Base-by-base conservation (phyloP, 2,888 invertebrate genomes). In the Chaitophorus viminalis region DNA sequence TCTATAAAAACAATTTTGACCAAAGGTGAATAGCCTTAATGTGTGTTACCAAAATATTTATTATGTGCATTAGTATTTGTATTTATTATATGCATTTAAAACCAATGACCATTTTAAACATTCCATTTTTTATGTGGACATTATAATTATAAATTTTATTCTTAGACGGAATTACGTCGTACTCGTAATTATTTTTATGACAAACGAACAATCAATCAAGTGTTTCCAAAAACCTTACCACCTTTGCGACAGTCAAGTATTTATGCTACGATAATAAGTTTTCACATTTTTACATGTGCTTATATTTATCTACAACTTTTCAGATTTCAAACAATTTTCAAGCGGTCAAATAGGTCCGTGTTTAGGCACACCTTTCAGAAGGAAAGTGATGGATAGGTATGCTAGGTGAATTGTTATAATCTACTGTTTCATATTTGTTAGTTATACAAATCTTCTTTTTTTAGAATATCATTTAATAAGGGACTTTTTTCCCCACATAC, bases 271-370 rank as follows among this genome's bases (percentile, higher is more conserved):
- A 52, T 18, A 81, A 46, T 82, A 46, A 68, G 1, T 81, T 39
- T 81, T 29, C 39, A 21, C 18, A 21, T 83, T 8, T 60, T 60
- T 65, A 52, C 29, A 76, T 29, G n/a, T 46, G n/a, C 60, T 25
- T 68, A 65, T 75, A 18, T 83, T 83, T 76, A 31, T 76, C 65
- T 76, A 25, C 25, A 68, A 36, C 39, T 76, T 87, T 87, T 79
- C 86, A 87, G 86, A 78, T 87, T 86, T 86, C 54, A 86, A 86
- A 86, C 86, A 72, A 86, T 86, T 86, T 72, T 74, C 86, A 79
- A 86, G 72, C 29, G 33, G 31, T 39, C 60, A 31, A 29, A 46
- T 87, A 87, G 79, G 79, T 39, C 31, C 79, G 25, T 87, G 70
- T 5, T 79, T 86, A 79, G 54, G 39, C 17, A 72, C 70, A 46